Base-by-base conservation (phyloP, 92 coral and sea anemone genomes). In the Porites evermanni region DNA sequence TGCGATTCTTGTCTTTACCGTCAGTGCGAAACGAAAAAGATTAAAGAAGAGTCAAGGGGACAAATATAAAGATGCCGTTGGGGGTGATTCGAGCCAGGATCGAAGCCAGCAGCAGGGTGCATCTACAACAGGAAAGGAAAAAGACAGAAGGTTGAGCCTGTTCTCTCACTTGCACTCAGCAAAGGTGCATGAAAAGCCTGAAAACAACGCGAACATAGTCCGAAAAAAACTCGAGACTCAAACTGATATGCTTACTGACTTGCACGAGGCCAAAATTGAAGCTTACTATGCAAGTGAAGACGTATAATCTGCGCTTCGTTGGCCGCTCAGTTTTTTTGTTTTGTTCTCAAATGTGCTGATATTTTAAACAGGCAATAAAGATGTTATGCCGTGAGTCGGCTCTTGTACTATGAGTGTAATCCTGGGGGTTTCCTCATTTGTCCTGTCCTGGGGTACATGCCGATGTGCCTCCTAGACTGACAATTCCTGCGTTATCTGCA, bases 11-110 rank as follows among this genome's bases (percentile, higher is more conserved):
- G 86, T 87, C 44, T 87, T 87, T 67, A 70, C 90, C 1, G 90
- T 87, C 26, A 87, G 90, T 74, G 90, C 90, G 12, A 78, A 71
- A 63, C 67, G 86, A 70, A 79, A 80, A 10, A 53, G 84, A 3
- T 26, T 91, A 9, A 85, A 84, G 77, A 83, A 56, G 4, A 20
- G 3, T 21, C 12, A 13, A 3, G 76, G 26, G 11, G 21, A 2
- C 12, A 2, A 14, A 54, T 12, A 16, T 10, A 69, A 38, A 4
- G 74, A 70, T 14, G 64, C 12, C 17, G 6, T 44, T 29, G 53
- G 1, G 8, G 58, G 9, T 4, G 70, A 7, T 6, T 17, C 60
- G 50, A 72, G 70, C 10, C 47, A 38, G 47, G 70, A 83, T 5
- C 73, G 32, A 13, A 47, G 70, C 76, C 71, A 78, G 8, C 12